Percentiles rank a stretch among this genome's conserved stretches.
These are phyloP conservation scores for Sebastiscus albofasciatus DNA, from an alignment of 2,797 vertebrate genomes.

Conservation along the genomic window DNA sequence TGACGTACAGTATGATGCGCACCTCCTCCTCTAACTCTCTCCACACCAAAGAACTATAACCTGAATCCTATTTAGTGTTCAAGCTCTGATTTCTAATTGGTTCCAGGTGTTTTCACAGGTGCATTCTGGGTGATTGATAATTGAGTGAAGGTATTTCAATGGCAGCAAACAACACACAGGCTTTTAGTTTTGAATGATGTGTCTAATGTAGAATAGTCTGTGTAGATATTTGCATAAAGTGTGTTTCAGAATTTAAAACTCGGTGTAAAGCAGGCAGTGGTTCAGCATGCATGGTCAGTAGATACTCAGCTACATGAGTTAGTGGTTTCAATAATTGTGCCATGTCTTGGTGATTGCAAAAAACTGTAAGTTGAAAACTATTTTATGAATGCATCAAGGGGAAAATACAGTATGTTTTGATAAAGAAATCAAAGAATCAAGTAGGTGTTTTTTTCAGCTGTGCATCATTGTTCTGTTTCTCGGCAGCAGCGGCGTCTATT, in stretches of 20 bases:
- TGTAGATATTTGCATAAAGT: no score
- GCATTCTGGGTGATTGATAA: not conserved
- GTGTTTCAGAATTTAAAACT: no score
- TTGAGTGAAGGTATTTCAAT: not conserved
- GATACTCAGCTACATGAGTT: not conserved
- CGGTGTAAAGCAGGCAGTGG: no score
- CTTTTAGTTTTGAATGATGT: not conserved
- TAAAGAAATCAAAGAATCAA: not conserved
- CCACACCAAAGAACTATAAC: not conserved
- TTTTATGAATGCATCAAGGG: not conserved
- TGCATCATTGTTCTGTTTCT: not conserved
- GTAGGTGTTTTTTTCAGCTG: not conserved
- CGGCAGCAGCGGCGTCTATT: not conserved
- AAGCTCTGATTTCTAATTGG: not conserved
- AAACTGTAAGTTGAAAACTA: not conserved
- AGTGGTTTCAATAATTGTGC: not conserved
- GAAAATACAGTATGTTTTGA: not conserved
- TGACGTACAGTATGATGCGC: no score
- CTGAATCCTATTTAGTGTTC: not conserved
- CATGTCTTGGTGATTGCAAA: not conserved
- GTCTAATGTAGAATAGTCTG: not conserved
- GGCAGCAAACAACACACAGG: not conserved
- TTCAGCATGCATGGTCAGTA: not conserved
- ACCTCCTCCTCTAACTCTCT: not conserved
- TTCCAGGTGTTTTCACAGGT: not conserved